A percentile compares a stretch with the other conserved stretches of the same genome.
Conservation (phyloP, 2,797 vertebrate genomes). For the Paratrypauchen microcephalus region DNA sequence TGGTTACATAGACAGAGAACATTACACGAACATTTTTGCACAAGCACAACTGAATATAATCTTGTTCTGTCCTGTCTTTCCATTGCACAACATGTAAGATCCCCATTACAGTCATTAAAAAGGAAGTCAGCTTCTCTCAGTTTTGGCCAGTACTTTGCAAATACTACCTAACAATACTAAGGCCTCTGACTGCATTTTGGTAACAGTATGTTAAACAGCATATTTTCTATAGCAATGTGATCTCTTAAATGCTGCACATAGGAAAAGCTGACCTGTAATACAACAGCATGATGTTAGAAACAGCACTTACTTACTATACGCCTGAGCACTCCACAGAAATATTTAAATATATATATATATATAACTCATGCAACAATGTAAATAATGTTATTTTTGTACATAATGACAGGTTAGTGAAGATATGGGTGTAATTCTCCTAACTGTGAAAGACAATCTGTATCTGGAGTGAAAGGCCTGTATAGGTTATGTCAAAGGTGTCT, state of each 20-base stretch:
- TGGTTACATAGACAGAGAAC: slow-evolving; percentile 29
- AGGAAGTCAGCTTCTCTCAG: slow-evolving; percentile 27
- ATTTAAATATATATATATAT: slow-evolving; percentile 65
- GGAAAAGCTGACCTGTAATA: slow-evolving; percentile 47
- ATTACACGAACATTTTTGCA: slow-evolving; percentile 5
- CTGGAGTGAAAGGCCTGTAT: slow-evolving; percentile 16
- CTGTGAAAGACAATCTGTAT: slow-evolving; percentile 80
- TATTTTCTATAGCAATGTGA: slow-evolving; percentile 19
- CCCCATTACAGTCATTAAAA: not conserved
- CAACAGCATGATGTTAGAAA: slow-evolving; percentile 53
- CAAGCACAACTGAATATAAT: not conserved
- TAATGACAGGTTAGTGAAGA: slow-evolving; percentile 67
- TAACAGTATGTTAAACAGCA: slow-evolving; percentile 20
- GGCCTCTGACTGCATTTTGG: slow-evolving; percentile 53
- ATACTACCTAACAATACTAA: slow-evolving; percentile 23
- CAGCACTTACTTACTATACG: slow-evolving; percentile 60
- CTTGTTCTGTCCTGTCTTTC: not conserved
- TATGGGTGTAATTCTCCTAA: slow-evolving; percentile 64
- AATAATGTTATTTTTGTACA: slow-evolving; percentile 76
- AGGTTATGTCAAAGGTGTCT: slow-evolving; percentile 28
- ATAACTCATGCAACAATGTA: slow-evolving; percentile 70
- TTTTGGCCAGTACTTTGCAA: slow-evolving; percentile 36
- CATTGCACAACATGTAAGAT: not conserved
- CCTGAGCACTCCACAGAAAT: slow-evolving; percentile 48
- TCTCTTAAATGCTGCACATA: slow-evolving; percentile 44